Percentiles rank a stretch among this genome's conserved stretches.
Evolutionary conservation across 2,888 invertebrate species (phyloP).

Genomic region (Dicyrtoma fusca): DNA sequence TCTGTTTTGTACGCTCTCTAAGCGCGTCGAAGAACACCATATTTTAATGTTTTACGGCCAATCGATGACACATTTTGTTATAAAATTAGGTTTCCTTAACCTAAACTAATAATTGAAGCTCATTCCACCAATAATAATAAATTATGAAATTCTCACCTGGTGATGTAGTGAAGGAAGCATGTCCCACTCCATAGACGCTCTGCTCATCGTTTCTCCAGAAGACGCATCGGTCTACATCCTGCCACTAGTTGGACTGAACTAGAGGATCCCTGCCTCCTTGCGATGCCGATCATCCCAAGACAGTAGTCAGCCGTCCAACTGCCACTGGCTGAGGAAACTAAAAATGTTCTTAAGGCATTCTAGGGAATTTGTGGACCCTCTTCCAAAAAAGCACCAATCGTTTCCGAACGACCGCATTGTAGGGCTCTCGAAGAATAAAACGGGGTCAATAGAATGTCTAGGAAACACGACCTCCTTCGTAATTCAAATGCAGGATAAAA

Average conservation of each 20-base stretch:
- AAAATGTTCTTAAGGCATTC: slow-evolving; percentile 48
- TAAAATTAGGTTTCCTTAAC: too few relatives aligned
- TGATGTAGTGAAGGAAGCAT: slow-evolving; percentile 51
- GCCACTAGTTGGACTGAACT: slow-evolving; percentile 50
- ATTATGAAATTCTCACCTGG: slow-evolving; percentile 32
- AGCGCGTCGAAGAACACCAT: too few relatives aligned
- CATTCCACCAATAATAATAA: too few relatives aligned
- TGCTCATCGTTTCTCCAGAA: slow-evolving; percentile 54
- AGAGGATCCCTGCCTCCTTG: slow-evolving; percentile 49
- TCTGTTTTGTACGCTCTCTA: too few relatives aligned
- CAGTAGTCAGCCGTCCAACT: slow-evolving; percentile 54
- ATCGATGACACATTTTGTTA: too few relatives aligned
- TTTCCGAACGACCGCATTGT: slow-evolving; percentile 46
- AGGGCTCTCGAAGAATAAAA: slow-evolving; percentile 14
- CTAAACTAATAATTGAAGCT: too few relatives aligned
- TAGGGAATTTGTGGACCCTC: slow-evolving; percentile 53
- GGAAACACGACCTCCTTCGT: too few relatives aligned
- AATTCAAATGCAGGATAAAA: too few relatives aligned
- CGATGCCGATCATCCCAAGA: slow-evolving; percentile 53
- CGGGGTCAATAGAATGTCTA: too few relatives aligned
- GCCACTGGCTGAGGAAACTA: slow-evolving; percentile 51
- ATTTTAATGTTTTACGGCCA: too few relatives aligned
- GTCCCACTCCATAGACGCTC: slow-evolving; percentile 52
- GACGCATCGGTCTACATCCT: slow-evolving; percentile 34
- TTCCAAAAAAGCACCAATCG: slow-evolving; percentile 41